Base-by-base conservation (phyloP, 2,797 vertebrate species). In the Threskiornis aethiopicus region DNA sequence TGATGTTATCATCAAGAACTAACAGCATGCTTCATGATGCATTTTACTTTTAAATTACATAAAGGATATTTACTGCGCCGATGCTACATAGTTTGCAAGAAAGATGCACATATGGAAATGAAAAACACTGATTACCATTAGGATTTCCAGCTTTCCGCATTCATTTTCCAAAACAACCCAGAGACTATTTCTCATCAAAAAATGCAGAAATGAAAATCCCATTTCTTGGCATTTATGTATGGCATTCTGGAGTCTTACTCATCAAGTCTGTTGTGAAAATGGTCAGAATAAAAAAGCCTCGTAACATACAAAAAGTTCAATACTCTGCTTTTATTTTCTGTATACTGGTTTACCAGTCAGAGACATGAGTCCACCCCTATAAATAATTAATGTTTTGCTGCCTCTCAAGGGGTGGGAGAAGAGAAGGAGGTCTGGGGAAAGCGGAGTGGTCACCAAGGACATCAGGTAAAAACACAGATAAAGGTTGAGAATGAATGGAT, bases 31-130 rank as follows among this genome's bases (percentile, higher is more conserved):
- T 88, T 87, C 75, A 44, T 82, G 77, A 72, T 84, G 55, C n/a
- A 93, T 93, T 96, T 96, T 84, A 95, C 91, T 94, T 95, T 90
- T 88, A 95, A 91, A 95, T 96, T 94, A 84, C 59, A 79, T 77
- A 82, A 94, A 92, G 26, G 55, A 58, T 94, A 90, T 96, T 93
- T 96, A 82, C 91, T 94, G 88, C 77, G 80, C 90, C 3, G 18
- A 47, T 89, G 85, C 67, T 78, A 90, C 51, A 95, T 65, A 94
- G 62, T 72, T 96, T 91, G 73, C 65, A 87, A 92, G 82, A 91
- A 94, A 95, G 82, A 89, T 92, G 78, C 87, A 85, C 75, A 81
- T 91, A 94, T 78, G 87, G 89, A 93, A 96, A 94, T 84, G 65
- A 83, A 95, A 84, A 85, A 67, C 75, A 89, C 75, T 85, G 89